Evolutionary conservation across 2,113 vertebrate species (phyloP), one percentile per base, ranked within the genome.

Genomic region (Bubo scandiacus): DNA sequence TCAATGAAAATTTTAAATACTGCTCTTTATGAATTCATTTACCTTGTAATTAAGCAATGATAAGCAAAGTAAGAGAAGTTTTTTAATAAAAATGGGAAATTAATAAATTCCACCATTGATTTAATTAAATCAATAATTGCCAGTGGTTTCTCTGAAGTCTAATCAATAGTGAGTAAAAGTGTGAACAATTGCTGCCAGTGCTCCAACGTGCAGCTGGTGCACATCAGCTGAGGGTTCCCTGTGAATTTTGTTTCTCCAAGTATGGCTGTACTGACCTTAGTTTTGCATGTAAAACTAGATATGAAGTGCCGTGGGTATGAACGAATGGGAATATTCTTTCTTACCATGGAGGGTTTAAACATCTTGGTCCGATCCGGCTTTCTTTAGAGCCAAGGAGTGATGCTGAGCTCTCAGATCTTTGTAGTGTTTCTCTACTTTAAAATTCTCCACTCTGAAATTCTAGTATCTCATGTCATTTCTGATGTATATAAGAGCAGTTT

Each of bases 251-350:
- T 62, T 55, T 74, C 30, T 54, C 59, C 4, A 15, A 8, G 20
- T 17, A 13, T 4, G 20, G 20, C 29, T 68, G 61, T 7, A 5
- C 26, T 67, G 18, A 42, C 20, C 19, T 13, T 10, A 17, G n/a
- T 17, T 45, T 38, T 40, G 5, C 12, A 1, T 7, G 21, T 8
- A 13, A 43, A n/a, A 27, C 43, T 51, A 0, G 5, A 2, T 21
- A 11, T 11, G 17, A 34, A 49, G 21, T n/a, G 40, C n/a, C 43
- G 42, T 36, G 15, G 26, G 10, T 23, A 1, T 11, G 32, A 43
- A 9, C 19, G 19, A 40, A 38, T 30, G 16, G 36, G 32, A 55
- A 12, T 66, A 12, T 23, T 45, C 32, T 47, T 73, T 58, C 66
- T 67, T 11, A 23, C 45, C 19, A 9, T 1, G 23, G 8, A 66